Base-by-base conservation (phyloP, 2,797 vertebrate genomes). In the Coregonus ussuriensis region DNA sequence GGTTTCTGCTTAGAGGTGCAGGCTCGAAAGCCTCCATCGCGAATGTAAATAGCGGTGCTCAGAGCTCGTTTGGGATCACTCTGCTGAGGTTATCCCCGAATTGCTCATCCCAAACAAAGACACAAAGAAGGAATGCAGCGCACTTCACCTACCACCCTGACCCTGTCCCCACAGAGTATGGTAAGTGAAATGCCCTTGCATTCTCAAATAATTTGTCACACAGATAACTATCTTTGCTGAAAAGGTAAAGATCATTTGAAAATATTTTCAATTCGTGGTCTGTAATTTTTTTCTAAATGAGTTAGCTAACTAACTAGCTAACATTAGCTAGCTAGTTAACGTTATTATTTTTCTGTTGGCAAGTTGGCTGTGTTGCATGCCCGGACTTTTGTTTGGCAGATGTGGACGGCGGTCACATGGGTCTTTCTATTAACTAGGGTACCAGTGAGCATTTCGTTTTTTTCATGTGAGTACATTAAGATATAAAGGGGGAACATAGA, bases 61-160 rank as follows among this genome's bases (percentile, higher is more conserved):
- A 81, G 4, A 41, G 75, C 16, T 80, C 56, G 4, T 54, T 84
- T 6, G 86, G 89, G 1, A n/a, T 68, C 56, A 18, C 82, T 3
- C 62, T 90, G 21, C 21, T 89, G 0, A 87, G 77, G 1, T 37
- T 84, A 29, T 88, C 87, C 0, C 85, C 87, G 66, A 82, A 9
- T 85, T 90, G 80, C 84, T 81, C 31, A 68, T 79, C 88, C 14
- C 79, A 71, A 0, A 73, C 75, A 7, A 88, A 84, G 66, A 77
- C 84, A 33, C 93, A 91, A n/a, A 88, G 81, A 15, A 91, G 96
- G 72, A 91, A 91, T 82, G 96, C 92, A 9, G 93, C 96, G 2
- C 98, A 99, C 88, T 98, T 99, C 91, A 95, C 96, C 72, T 99
- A 93, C 90, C 94, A 96, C 31, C 94, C 98, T 5, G 97, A 98